These are phyloP conservation scores for Eclectus roratus DNA, from an alignment of 2,113 vertebrate genomes.

Conservation along the genomic window DNA sequence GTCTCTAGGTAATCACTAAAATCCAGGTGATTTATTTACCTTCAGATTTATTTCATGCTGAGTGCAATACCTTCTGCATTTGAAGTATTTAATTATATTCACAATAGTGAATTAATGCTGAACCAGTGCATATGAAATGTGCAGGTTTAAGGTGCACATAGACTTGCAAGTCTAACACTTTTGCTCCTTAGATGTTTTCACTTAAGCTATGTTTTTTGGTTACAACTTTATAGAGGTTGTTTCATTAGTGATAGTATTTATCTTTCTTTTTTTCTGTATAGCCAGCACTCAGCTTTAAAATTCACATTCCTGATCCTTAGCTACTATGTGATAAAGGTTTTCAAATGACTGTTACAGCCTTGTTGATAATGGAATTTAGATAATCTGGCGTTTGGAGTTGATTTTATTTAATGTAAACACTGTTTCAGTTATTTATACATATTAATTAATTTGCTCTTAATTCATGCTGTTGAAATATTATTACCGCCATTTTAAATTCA, in stretches of 20 bases:
- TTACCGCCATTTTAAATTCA: not conserved
- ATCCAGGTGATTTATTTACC: not conserved
- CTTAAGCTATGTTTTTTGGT: not conserved
- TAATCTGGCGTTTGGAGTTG: not conserved
- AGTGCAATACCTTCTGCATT: not conserved
- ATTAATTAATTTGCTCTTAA: conserved; percentile 3
- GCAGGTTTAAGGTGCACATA: not conserved
- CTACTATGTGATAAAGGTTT: not conserved
- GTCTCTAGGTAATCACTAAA: not conserved
- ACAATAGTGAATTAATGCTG: not conserved
- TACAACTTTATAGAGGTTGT: not conserved
- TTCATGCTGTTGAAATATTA: not conserved
- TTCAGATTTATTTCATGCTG: not conserved
- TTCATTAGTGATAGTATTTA: not conserved
- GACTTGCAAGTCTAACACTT: not conserved
- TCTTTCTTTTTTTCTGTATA: not conserved
- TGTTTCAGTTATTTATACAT: not conserved
- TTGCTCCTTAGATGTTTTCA: not conserved
- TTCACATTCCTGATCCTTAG: not conserved
- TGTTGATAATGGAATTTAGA: not conserved
- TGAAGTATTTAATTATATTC: not conserved
- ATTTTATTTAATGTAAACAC: not conserved
- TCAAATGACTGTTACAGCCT: not conserved
- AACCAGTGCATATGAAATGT: not conserved
- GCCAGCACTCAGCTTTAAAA: not conserved